A percentile compares a stretch with the other conserved stretches of the same genome.
Evolutionary conservation across 1,140 invertebrate genomes (phyloP).

Genomic region (Stratiolaelaps scimitus): DNA sequence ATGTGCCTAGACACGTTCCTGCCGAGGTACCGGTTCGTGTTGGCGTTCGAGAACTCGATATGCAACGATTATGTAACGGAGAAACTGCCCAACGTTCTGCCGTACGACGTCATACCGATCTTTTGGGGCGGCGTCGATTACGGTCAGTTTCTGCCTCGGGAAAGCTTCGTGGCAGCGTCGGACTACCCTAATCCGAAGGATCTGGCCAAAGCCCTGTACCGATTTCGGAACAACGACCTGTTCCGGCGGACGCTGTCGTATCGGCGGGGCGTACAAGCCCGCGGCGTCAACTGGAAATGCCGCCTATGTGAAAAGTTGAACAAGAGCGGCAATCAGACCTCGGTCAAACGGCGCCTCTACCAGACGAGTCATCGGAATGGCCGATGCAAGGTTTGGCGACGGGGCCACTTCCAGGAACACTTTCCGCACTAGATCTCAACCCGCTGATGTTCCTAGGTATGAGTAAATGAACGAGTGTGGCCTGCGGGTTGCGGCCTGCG

Average conservation of each 20-base stretch:
- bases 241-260: constrained; percentile 18
- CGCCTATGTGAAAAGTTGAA: constrained; percentile 40
- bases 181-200: constrained; percentile 33
- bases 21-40: constrained; percentile 55
- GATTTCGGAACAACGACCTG: constrained; percentile 17
- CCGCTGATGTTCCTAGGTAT: no score
- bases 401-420: constrained; percentile 12
- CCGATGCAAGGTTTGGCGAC: constrained; percentile 31
- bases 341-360: constrained; percentile 37
- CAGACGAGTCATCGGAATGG: constrained; percentile 35
- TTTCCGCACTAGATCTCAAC: constrained; percentile 17
- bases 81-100: constrained; percentile 43
- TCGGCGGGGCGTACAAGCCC: constrained; percentile 8
- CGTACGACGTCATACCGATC: constrained; percentile 37
- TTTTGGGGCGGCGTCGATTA: constrained; percentile 36
- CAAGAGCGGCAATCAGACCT: constrained; percentile 40
- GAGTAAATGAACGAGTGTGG: no score
- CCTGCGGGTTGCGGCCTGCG: no score
- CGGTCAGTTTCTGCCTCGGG: constrained; percentile 32
- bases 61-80: constrained; percentile 59
- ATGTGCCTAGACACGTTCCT: constrained; percentile 47
- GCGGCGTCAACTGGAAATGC: constrained; percentile 36
- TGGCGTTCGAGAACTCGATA: constrained; percentile 60
- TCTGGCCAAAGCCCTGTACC: constrained; percentile 32
- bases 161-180: constrained; percentile 35